These are phyloP conservation scores for Drosophila lutescens DNA, from an alignment of 2,888 invertebrate species.

Conservation along the genomic window DNA sequence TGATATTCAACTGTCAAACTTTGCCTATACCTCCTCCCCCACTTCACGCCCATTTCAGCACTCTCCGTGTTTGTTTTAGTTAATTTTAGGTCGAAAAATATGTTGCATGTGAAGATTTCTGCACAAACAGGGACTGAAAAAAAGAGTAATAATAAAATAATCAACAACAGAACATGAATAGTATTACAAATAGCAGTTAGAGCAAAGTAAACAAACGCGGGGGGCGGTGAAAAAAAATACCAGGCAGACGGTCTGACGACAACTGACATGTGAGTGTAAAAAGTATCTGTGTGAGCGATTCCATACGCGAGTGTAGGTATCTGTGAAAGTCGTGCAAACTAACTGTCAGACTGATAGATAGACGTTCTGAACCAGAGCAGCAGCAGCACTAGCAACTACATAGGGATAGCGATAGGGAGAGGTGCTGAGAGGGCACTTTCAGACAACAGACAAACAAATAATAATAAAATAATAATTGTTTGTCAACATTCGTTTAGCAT, in stretches of 20 bases:
- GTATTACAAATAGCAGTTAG: constrained; percentile 77
- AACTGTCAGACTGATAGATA: constrained; percentile 52
- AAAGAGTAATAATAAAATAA: constrained; percentile 73
- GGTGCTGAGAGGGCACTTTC: constrained; percentile 26
- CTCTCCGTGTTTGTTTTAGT: constrained; percentile 48
- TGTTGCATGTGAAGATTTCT: constrained; percentile 75
- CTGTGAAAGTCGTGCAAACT: constrained; percentile 66
- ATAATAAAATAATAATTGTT: constrained; percentile 82
- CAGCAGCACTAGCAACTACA: constrained; percentile 28
- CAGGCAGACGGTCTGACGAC: constrained; percentile 71
- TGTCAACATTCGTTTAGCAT: constrained; percentile 82
- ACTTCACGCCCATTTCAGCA: not conserved
- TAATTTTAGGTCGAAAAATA: constrained; percentile 52
- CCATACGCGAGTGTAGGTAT: constrained; percentile 6
- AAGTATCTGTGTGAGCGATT: constrained; percentile 19
- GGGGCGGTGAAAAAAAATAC: constrained; percentile 2
- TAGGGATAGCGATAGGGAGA: constrained; percentile 19
- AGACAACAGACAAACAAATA: constrained; percentile 74
- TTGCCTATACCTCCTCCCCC: constrained; percentile 49
- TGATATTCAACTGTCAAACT: constrained; percentile 70
- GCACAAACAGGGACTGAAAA: constrained; percentile 60
- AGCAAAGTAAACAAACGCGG: constrained; percentile 64
- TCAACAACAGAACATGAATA: constrained; percentile 73
- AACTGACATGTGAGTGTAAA: constrained; percentile 49
- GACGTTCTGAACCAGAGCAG: constrained; percentile 37